Base-by-base conservation (phyloP, 2,113 vertebrate genomes). In the Lycaon pictus region DNA sequence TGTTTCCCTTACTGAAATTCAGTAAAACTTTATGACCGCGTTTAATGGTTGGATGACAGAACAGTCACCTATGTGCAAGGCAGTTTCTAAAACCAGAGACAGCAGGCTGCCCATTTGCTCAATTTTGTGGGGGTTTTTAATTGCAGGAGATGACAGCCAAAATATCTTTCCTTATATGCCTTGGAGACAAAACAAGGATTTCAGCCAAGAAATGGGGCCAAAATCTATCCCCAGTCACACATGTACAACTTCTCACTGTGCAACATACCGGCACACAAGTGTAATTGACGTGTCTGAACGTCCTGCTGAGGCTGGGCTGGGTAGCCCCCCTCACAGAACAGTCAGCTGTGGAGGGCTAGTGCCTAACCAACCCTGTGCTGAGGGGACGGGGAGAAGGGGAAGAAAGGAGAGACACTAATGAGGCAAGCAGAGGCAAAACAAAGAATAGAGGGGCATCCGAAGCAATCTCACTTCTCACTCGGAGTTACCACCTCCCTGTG, bases 51-150 rank as follows among this genome's bases (percentile, higher is more conserved):
- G 65, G 79, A 87, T 77, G 76, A 76, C 55, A 51, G 37, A 35
- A 51, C 3, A 60, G 79, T 76, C 92, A 83, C 76, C 79, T 85
- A 32, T 29, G 84, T 48, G 55, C 88, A 63, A 37, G 76, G 77
- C 60, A 48, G 25, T 94, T 90, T 95, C 76, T 56, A 74, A 82
- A 76, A 86, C 51, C 77, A 37, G 55, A 63, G 90, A 89, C 76
- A 96, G 95, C 72, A 93, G 93, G 92, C 84, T 92, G 69, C 74
- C 87, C 90, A 71, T 81, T 93, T 90, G 96, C 74, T 97, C 65
- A 16, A n/a, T 93, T 89, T 82, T 95, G 65, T 95, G 67, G 35
- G 48, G 55, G 10, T 71, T 90, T 97, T 91, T 96, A 95, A 93
- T 93, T 94, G 97, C 35, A 43, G 72, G 53, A 84, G 80, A 94